Percentiles rank a stretch among this genome's conserved stretches.
phyloP scores from a whole-genome alignment of 2,113 vertebrate genomes.

The Neotoma lepida region DNA sequence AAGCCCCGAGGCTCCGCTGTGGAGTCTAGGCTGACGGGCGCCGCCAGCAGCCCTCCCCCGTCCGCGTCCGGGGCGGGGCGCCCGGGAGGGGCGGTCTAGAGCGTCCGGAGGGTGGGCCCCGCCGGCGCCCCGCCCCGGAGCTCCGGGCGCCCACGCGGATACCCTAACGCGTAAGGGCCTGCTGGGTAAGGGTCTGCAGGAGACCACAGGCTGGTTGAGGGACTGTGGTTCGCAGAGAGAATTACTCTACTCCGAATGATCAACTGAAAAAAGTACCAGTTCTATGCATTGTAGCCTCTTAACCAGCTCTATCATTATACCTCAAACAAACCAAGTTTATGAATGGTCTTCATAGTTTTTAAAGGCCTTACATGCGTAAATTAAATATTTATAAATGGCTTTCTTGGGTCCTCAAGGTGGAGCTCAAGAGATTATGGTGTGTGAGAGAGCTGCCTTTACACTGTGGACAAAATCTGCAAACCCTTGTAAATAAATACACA shows the following conservation, averaged over 20 bases:
- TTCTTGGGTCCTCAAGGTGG: background rate
- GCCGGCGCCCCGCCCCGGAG: conserved; percentile 71
- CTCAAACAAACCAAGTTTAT: conserved; percentile 45
- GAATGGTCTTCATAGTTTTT: conserved; percentile 45
- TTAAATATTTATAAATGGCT: conserved; percentile 43
- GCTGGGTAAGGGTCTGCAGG: background rate
- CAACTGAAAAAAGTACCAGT: background rate
- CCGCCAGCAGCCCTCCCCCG: conserved; percentile 35
- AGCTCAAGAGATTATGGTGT: conserved; percentile 16
- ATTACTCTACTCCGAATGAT: background rate
- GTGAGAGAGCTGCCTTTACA: background rate
- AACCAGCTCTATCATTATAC: background rate
- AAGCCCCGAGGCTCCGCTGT: conserved; percentile 63
- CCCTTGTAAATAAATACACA: conserved; percentile 48
- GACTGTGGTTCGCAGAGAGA: background rate
- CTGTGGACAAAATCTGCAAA: conserved; percentile 1
- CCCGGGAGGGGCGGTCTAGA: background rate
- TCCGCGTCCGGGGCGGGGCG: conserved; percentile 76
- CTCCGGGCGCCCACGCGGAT: conserved; percentile 25
- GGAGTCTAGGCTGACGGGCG: background rate
- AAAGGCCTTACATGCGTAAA: conserved; percentile 33
- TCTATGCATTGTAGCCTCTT: background rate
- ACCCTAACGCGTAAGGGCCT: background rate
- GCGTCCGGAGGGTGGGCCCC: background rate
- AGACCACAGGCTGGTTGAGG: background rate